Evolutionary conservation across 2,113 vertebrate genomes (phyloP), one percentile per base, ranked within the genome.

Genomic region (Dasyprocta punctata): DNA sequence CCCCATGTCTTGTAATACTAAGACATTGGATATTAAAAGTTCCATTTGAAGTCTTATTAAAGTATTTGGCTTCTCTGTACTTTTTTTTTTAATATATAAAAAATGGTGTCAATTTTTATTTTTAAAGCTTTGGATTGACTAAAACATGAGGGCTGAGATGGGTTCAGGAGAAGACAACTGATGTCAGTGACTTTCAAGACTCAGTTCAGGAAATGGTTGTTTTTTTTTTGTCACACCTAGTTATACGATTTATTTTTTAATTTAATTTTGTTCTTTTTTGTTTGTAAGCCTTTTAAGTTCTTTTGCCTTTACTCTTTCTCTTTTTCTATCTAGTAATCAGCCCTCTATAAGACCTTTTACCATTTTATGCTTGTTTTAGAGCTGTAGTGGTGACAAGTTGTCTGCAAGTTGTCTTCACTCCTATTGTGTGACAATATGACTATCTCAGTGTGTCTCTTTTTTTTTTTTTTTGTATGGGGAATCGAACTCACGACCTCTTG

Each of bases 161-260:
- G 49, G 8, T 78, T 92, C 17, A 85, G 7, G 52, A 61, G 61
- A 89, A n/a, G 4, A 14, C 73, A 75, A 58, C 54, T 77, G 12
- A 56, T 10, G 0, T 33, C 13, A 56, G 28, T 44, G 38, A 86
- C 56, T 84, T 78, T 54, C 24, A 91, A 88, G 22, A 85, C 38
- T 81, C 47, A 90, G 0, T 88, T 89, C 73, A 86, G 47, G n/a
- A 96, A 92, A 86, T 91, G 26, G n/a, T 89, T 60, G 33, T 83
- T 90, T 89, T 96, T 67, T 92, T 95, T 96, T 93, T 89, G n/a
- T 95, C 30, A 77, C 82, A 38, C n/a, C 12, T 78, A 44, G n/a
- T 81, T 41, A 63, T 61, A 83, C 1, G 58, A 10, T 73, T 89
- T 84, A 10, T 60, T 80, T 54, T 60, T 67, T 86, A 94, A 90